Evolutionary conservation across 2,888 invertebrate genomes (phyloP).

Genomic region (Orthosia gothica): DNA sequence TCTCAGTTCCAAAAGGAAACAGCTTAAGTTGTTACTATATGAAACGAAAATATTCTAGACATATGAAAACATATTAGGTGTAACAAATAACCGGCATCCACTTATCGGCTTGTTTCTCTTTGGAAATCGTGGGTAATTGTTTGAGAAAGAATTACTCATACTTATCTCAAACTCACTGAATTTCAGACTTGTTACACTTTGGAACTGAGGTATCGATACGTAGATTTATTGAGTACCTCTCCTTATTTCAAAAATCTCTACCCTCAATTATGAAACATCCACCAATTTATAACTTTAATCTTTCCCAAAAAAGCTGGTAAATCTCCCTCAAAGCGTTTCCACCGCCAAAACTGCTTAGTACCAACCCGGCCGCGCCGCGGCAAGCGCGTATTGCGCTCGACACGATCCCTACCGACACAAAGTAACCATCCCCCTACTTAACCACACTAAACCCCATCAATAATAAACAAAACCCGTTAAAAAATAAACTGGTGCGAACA

Average conservation of each 20-base stretch:
- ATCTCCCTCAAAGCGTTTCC: slow-evolving; percentile 60
- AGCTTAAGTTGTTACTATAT: too few species aligned
- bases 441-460: slow-evolving; percentile 16
- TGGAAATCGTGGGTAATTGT: too few species aligned
- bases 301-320: slow-evolving; percentile 67
- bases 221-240: not conserved
- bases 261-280: not conserved
- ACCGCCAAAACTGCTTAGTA: slow-evolving; percentile 77
- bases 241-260: too few species aligned
- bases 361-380: slow-evolving; percentile 84
- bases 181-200: too few species aligned
- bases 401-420: slow-evolving; percentile 70
- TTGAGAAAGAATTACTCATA: too few species aligned
- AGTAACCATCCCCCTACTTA: slow-evolving; percentile 66
- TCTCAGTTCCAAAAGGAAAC: too few species aligned
- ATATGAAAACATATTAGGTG: too few species aligned
- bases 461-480: slow-evolving; percentile 43
- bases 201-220: not conserved
- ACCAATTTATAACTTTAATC: slow-evolving; percentile 68
- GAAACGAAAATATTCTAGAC: too few species aligned
- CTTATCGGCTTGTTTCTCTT: too few species aligned
- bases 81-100: too few species aligned
- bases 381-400: slow-evolving; percentile 80
- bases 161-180: too few species aligned
- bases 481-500: slow-evolving; percentile 66